Percentiles rank a stretch among this genome's conserved stretches.
These are phyloP conservation scores for Loris lydekkerianus DNA, from an alignment of 2,797 vertebrate genomes.

Conservation along the genomic window DNA sequence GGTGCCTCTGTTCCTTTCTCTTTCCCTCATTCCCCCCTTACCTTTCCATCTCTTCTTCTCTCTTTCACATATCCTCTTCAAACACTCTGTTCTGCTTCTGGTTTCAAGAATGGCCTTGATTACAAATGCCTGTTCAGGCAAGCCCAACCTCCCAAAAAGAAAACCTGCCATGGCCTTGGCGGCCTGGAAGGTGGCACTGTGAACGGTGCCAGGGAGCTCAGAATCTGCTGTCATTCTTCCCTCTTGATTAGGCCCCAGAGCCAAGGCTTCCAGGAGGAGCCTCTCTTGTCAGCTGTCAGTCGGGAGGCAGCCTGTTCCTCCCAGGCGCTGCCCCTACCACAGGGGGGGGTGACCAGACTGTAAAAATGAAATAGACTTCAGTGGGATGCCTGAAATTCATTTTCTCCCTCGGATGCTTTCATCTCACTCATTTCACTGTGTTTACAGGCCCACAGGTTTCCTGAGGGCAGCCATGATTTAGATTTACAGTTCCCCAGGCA, in stretches of 20 bases:
- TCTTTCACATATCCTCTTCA: neutral
- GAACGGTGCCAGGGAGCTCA: neutral
- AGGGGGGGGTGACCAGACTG: slow-evolving; percentile 78
- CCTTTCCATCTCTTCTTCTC: neutral
- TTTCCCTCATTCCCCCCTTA: neutral
- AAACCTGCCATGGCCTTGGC: neutral
- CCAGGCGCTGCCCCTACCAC: slow-evolving; percentile 79
- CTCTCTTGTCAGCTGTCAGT: slow-evolving; percentile 82
- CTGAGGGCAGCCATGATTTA: slow-evolving; percentile 88
- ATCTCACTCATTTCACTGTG: slow-evolving; percentile 87
- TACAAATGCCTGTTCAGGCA: slow-evolving; percentile 43
- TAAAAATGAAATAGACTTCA: slow-evolving; percentile 88
- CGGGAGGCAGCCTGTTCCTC: slow-evolving; percentile 77
- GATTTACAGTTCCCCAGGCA: slow-evolving; percentile 88
- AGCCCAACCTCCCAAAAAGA: slow-evolving; percentile 38
- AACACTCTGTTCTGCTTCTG: slow-evolving; percentile 35
- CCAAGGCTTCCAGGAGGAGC: slow-evolving; percentile 77
- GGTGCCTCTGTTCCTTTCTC: neutral
- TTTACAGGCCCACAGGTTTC: slow-evolving; percentile 88
- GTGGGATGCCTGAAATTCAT: slow-evolving; percentile 89
- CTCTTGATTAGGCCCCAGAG: slow-evolving; percentile 48
- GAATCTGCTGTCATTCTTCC: neutral
- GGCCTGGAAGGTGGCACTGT: neutral
- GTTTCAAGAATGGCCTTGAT: slow-evolving; percentile 40
- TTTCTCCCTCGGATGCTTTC: slow-evolving; percentile 87